A percentile compares a stretch with the other conserved stretches of the same genome.
Evolutionary conservation across 2,113 vertebrate species (phyloP).

Genomic region (Phaethornis superciliosus): DNA sequence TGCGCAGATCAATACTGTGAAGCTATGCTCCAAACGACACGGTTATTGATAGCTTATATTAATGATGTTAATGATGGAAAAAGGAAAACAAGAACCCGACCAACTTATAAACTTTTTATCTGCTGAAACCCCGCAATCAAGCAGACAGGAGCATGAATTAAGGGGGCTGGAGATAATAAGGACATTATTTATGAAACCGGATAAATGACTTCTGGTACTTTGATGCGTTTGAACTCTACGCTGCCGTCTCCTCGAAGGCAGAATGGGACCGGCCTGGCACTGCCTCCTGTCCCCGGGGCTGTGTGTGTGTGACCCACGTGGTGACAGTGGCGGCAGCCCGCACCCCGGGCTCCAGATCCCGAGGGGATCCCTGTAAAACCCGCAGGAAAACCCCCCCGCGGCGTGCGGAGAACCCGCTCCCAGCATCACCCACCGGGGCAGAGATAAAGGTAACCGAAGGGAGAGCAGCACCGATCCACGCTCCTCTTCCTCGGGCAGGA

Average conservation of each 20-base stretch:
- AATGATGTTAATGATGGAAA: conserved; percentile 85
- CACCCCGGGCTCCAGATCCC: background rate
- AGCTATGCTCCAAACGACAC: conserved; percentile 86
- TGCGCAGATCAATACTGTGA: conserved; percentile 88
- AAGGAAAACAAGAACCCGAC: conserved; percentile 75
- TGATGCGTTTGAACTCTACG: conserved; percentile 50
- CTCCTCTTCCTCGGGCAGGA: background rate
- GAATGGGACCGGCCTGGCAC: background rate
- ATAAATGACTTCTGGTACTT: conserved; percentile 70
- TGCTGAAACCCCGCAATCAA: conserved; percentile 73
- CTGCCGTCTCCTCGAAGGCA: conserved; percentile 39
- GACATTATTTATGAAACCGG: conserved; percentile 79
- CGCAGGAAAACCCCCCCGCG: background rate
- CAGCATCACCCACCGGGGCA: background rate
- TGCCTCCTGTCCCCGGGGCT: too few species aligned
- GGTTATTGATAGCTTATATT: conserved; percentile 87
- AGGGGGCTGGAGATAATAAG: conserved; percentile 62
- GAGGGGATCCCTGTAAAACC: background rate
- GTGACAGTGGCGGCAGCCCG: background rate
- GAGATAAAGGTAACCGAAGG: fast-evolving
- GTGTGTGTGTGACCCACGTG: background rate
- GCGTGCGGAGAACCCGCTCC: background rate
- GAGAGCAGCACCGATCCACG: background rate
- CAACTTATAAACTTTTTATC: conserved; percentile 81
- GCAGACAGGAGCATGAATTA: conserved; percentile 67